Evolutionary conservation across 2,113 vertebrate genomes (phyloP).

Genomic region (Orycteropus afer): DNA sequence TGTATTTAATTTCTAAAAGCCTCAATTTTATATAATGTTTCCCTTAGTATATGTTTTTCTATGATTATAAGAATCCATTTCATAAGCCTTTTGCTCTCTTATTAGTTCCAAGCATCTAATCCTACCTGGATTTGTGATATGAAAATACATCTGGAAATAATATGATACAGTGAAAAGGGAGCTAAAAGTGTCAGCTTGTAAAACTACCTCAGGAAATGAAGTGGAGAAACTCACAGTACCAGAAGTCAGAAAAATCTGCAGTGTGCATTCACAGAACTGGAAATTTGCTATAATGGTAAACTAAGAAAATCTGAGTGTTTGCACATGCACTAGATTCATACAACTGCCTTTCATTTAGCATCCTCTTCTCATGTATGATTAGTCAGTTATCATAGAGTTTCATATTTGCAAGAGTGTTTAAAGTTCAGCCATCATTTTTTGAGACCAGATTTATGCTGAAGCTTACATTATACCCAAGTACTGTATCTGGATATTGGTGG

Average conservation of each 20-base stretch:
- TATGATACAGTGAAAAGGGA: background rate
- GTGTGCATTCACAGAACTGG: background rate
- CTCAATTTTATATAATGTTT: background rate
- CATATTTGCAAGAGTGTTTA: background rate
- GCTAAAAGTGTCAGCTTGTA: background rate
- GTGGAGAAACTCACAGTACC: background rate
- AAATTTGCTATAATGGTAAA: background rate
- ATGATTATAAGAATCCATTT: background rate
- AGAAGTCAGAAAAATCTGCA: background rate
- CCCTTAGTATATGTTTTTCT: background rate
- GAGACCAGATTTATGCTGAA: too few species aligned
- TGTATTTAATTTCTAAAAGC: background rate
- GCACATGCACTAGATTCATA: background rate
- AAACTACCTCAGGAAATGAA: background rate
- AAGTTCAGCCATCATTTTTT: background rate
- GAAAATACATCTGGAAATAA: background rate
- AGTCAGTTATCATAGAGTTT: background rate
- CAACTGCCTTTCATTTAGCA: background rate
- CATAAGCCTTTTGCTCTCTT: background rate
- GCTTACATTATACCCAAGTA: too few species aligned
- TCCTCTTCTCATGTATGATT: background rate
- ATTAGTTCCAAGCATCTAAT: background rate
- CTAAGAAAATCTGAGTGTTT: background rate
- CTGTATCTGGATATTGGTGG: background rate
- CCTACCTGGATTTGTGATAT: background rate